These are phyloP conservation scores for Baronia brevicornis DNA, from an alignment of 2,888 invertebrate genomes.

Conservation along the genomic window DNA sequence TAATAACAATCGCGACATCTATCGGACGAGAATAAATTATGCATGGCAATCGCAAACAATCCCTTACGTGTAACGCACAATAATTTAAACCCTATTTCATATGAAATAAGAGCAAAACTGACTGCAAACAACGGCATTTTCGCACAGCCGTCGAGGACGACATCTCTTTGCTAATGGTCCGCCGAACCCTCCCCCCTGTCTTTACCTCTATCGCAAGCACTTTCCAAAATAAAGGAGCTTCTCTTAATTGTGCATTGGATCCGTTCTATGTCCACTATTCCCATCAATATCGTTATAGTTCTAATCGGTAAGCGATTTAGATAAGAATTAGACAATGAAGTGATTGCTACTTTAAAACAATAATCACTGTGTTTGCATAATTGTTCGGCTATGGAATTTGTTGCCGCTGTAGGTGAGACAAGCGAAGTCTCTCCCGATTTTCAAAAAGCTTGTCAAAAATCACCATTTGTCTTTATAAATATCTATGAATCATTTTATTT, in stretches of 20 bases:
- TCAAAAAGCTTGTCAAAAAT: no score
- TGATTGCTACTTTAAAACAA: no score
- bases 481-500: no score
- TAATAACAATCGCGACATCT: slow-evolving; percentile 73
- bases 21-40: slow-evolving; percentile 73
- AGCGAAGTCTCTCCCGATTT: no score
- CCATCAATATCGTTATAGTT: slow-evolving; percentile 1
- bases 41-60: slow-evolving; percentile 40
- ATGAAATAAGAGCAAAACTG: neutral
- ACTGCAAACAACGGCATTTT: slow-evolving; percentile 1
- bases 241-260: slow-evolving; percentile 50
- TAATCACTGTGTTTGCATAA: no score
- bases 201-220: slow-evolving; percentile 35
- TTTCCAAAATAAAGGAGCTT: slow-evolving; percentile 54
- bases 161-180: slow-evolving; percentile 63
- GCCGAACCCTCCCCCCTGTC: slow-evolving; percentile 41
- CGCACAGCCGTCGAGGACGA: slow-evolving; percentile 52
- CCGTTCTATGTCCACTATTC: slow-evolving; percentile 14
- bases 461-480: no score
- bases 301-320: slow-evolving; percentile 3
- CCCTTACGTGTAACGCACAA: neutral
- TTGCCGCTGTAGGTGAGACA: no score
- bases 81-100: neutral
- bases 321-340: no score
- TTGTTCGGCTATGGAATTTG: no score